Evolutionary conservation across 2,888 invertebrate species (phyloP).

Genomic region (Limenitis camilla): DNA sequence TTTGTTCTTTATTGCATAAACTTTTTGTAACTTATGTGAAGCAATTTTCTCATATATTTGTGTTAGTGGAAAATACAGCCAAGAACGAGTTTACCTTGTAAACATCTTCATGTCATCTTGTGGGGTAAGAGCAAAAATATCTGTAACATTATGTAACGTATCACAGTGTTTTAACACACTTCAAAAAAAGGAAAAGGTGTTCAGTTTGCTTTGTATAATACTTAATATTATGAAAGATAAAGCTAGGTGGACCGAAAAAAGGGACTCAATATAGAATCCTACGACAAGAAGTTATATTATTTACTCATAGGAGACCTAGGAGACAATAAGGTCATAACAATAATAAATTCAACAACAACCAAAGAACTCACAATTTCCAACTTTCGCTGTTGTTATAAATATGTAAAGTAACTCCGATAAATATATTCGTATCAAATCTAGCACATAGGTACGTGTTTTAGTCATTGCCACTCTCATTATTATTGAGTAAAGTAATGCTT

Average conservation of each 20-base stretch:
- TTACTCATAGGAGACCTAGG: background rate
- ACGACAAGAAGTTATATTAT: too few species aligned
- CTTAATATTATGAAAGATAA: too few species aligned
- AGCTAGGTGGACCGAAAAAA: too few species aligned
- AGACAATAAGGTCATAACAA: background rate
- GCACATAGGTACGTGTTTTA: too few species aligned
- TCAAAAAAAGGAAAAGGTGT: background rate
- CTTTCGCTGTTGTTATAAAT: background rate
- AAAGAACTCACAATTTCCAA: background rate
- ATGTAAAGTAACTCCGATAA: background rate
- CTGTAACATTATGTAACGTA: background rate
- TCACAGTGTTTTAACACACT: background rate
- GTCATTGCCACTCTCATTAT: too few species aligned
- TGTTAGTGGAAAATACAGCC: constrained; percentile 30
- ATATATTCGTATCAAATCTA: background rate
- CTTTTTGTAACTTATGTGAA: constrained; percentile 15
- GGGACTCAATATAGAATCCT: too few species aligned
- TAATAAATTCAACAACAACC: background rate
- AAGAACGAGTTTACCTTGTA: constrained; percentile 33
- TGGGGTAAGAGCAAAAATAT: background rate
- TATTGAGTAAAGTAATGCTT: too few species aligned
- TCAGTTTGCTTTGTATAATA: too few species aligned
- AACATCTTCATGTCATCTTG: constrained; percentile 28
- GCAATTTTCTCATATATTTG: constrained; percentile 29
- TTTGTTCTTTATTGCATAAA: constrained; percentile 21